These are phyloP conservation scores for Dasyprocta punctata DNA, from an alignment of 2,113 vertebrate genomes.

Conservation along the genomic window DNA sequence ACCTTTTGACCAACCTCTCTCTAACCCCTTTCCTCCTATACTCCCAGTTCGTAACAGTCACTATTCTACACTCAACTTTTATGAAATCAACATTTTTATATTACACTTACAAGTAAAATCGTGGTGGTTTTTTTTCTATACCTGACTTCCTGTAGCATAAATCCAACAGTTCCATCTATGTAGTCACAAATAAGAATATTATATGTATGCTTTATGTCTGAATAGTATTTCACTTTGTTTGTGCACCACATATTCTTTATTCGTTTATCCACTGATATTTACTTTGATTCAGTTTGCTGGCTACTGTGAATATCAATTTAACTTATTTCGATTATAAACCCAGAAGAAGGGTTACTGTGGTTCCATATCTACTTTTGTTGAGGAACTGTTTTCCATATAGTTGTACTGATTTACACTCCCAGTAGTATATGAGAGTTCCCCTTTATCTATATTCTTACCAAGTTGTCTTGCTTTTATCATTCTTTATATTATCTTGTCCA, in stretches of 20 bases:
- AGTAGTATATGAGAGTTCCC: accelerated
- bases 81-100: neutral
- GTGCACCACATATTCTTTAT: neutral
- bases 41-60: neutral
- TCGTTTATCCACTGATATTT: neutral
- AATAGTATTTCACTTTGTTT: neutral
- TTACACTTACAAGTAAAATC: neutral
- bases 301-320: neutral
- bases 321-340: neutral
- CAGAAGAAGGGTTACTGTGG: neutral
- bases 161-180: neutral
- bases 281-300: neutral
- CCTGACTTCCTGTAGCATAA: neutral
- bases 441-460: neutral
- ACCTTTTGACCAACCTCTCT: neutral
- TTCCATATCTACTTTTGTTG: neutral
- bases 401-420: neutral
- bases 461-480: neutral
- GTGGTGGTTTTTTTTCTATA: neutral
- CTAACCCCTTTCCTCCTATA: neutral
- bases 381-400: neutral
- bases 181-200: neutral
- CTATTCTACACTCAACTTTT: neutral
- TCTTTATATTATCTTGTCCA: neutral
- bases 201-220: neutral